Base-by-base conservation (phyloP, 2,888 invertebrate species). In the Diarsia mendica region DNA sequence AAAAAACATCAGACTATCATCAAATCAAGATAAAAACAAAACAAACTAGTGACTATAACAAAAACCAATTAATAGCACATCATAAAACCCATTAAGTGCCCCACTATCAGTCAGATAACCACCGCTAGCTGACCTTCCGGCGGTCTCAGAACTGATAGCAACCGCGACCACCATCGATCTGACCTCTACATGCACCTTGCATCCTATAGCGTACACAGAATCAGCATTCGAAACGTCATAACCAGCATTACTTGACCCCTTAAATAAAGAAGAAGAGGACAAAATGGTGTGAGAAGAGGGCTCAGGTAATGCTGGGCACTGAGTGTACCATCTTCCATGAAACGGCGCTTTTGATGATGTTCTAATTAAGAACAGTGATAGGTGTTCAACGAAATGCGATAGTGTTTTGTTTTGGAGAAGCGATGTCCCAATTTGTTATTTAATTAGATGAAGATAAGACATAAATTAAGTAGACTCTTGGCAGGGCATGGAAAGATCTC, bases 191-290 rank as follows among this genome's bases (percentile, higher is more conserved):
- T n/a, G n/a, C n/a, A 91, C 90, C 90, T 87, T 88, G 75, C 88
- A 89, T 92, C 92, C 92, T 87, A 90, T 58, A 75, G 66, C 79
- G 79, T 94, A 92, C 92, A 90, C 46, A 77, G 93, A 93, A 93
- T 23, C 53, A 63, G 49, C 65, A 75, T 69, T 55, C 23, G 58
- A 48, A 39, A 5, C 5, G 39, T 39, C 39, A 39, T 39, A 39
- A 5, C 39, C 39, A 39, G 39, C 39, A 39, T 39, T 39, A 39
- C 39, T 39, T 8, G 39, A 39, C 39, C 39, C 39, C 39, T 39
- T 1, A 6, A 6, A 8, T 39, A 39, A 39, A 6, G 39, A 39
- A 39, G 39, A 39, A 39, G 8, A 8, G 39, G 39, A 6, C 39
- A 39, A 39, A 28, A 6, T 39, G 39, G 39, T 39, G 39, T 39